Conservation (phyloP, 2,888 invertebrate species). For the Noctua janthe region DNA sequence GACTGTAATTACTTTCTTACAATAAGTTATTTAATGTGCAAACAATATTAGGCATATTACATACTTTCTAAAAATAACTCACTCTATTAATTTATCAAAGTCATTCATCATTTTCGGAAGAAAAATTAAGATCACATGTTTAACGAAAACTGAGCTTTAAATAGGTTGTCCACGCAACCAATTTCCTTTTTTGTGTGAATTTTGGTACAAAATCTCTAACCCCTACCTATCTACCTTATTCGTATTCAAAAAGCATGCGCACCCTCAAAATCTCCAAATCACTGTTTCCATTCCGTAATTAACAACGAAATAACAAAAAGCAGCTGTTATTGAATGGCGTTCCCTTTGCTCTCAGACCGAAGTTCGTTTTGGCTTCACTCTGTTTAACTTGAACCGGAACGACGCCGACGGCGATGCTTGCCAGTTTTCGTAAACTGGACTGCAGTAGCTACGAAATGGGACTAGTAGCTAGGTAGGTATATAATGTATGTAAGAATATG, state of each 20-base stretch:
- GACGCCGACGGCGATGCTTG: conserved; percentile 37
- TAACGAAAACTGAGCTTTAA: background rate
- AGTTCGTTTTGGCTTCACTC: conserved; percentile 47
- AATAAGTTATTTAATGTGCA: background rate
- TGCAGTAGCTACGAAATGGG: conserved; percentile 1
- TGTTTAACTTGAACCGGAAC: conserved; percentile 47
- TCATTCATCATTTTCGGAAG: background rate
- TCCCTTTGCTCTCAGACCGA: conserved; percentile 13
- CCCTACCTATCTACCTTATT: background rate
- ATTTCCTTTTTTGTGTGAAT: background rate
- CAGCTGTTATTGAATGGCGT: conserved; percentile 46
- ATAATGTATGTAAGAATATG: background rate
- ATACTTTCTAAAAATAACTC: background rate
- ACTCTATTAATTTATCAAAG: background rate
- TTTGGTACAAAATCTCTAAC: background rate
- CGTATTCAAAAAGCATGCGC: background rate
- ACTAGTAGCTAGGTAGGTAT: background rate
- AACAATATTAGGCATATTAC: background rate
- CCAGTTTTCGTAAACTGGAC: conserved; percentile 24
- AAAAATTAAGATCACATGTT: background rate
- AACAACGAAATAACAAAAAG: conserved; percentile 28
- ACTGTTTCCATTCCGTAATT: conserved; percentile 2
- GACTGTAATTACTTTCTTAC: background rate
- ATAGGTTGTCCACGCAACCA: no score
- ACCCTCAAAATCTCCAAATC: background rate